Base-by-base conservation (phyloP, 2,888 invertebrate genomes). In the Gryllus longicercus region DNA sequence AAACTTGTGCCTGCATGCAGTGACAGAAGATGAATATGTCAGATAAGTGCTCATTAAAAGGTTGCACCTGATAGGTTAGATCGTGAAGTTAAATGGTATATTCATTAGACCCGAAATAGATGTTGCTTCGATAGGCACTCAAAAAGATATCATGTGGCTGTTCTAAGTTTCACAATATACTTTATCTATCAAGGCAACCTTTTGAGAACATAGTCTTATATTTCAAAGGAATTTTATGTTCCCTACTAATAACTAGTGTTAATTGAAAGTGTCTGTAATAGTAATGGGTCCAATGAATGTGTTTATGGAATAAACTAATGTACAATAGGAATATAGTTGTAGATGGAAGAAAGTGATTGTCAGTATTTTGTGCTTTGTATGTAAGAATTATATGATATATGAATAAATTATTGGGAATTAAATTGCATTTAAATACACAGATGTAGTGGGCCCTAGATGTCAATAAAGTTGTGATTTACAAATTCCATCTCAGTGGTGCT, bases 231-330 rank as follows among this genome's bases (percentile, higher is more conserved):
- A 38, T 38, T 5, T 38, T 38, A 38, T 38, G 38, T 38, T 38
- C 38, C 38, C 38, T 38, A 38, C 1, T 38, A 38, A 38, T 38
- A 38, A 38, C 8, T 38, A 38, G 38, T 38, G 38, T 38, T 38
- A 38, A 38, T 38, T 38, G 8, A 38, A 38, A 38, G 38, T 38
- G 38, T 38, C 38, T 38, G 8, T 38, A 18, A 63, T 63, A 63
- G 63, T 63, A 63, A 63, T 63, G 63, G 63, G 63, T 63, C 63
- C 63, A 63, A 63, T 63, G 63, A 63, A 63, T 63, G 63, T 63
- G n/a, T 63, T 16, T 18, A 4, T 63, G 38, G 8, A 38, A 38
- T 38, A 38, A 38, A 38, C n/a, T n/a, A 63, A 63, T 63, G 11
- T n/a, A 18, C 63, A 16, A 12, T 63, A 63, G 63, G n/a, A 63